phyloP scores from a whole-genome alignment of 2,113 vertebrate genomes.

The Pampusana beccarii region DNA sequence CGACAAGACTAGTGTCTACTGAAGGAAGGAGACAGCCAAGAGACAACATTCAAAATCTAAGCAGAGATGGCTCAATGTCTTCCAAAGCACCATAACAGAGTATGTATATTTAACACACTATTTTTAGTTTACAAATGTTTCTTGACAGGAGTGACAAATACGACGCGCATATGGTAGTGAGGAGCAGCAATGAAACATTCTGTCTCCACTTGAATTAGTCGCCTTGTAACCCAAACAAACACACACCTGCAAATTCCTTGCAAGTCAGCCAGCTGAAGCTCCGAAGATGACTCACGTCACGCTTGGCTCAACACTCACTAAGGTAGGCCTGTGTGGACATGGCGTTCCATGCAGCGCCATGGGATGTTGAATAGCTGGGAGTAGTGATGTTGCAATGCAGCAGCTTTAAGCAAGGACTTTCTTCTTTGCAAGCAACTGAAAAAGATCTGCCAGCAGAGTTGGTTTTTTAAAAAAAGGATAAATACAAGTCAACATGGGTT shows the following conservation, averaged over 20 bases:
- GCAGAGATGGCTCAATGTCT: not conserved
- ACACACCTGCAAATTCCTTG: slow-evolving; percentile 47
- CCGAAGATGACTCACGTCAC: slow-evolving; percentile 6
- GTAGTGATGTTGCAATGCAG: not conserved
- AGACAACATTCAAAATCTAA: not conserved
- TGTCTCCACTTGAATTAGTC: slow-evolving; percentile 32
- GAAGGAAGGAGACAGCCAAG: not conserved
- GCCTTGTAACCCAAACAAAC: slow-evolving; percentile 32
- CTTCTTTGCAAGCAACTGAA: not conserved
- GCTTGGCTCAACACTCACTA: not conserved
- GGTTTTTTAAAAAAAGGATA: not conserved
- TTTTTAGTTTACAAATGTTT: slow-evolving; percentile 62
- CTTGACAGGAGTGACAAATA: slow-evolving; percentile 39
- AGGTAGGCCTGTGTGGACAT: not conserved
- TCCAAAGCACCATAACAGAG: not conserved
- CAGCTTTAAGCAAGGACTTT: not conserved
- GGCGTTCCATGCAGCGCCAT: not conserved
- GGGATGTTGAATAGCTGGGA: not conserved
- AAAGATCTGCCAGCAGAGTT: not conserved
- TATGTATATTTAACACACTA: slow-evolving; percentile 6
- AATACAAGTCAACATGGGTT: not conserved
- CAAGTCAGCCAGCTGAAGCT: slow-evolving; percentile 1
- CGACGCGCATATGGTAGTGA: not conserved
- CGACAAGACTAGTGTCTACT: not conserved
- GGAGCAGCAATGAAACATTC: slow-evolving; percentile 33